Evolutionary conservation across 2,888 invertebrate genomes (phyloP), one percentile per base, ranked within the genome.

Genomic region (Anodontia alba): DNA sequence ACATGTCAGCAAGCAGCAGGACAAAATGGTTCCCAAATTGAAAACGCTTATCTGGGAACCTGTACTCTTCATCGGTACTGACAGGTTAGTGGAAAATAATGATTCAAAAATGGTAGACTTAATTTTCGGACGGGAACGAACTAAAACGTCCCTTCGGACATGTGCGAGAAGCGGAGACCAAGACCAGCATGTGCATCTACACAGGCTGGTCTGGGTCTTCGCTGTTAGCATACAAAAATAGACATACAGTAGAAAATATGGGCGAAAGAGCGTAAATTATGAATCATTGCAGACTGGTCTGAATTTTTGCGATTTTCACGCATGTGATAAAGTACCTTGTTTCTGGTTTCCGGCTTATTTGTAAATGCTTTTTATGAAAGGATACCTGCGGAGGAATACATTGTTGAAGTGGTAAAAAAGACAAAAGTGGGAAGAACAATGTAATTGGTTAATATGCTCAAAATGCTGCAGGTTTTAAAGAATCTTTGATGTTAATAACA

Each of bases 341-440:
- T 8, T 8, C 38, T 38, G 38, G 38, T 12, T 38, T 12, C 38
- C 38, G 38, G 38, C 12, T 38, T 38, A 38, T 62, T 62, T 62
- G 62, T 62, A 62, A 62, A 62, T 62, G 62, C 33, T 62, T 62
- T 62, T 29, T 33, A 17, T 62, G 62, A 62, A 33, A 17, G 23
- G 33, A 3, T 62, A 62, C 62, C 62, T 17, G 62, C 33, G 23
- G 62, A 62, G 62, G 23, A 20, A 33, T 62, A 62, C 62, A 62
- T 62, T 62, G 62, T 62, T 33, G 62, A 33, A 33, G 62, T 62
- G 62, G 62, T 62, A n/a, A 33, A 62, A 62, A 62, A 54, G 54
- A 54, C 54, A 26, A 54, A 54, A 7, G 29, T 8, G 17, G 33
- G 17, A 33, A 62, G 62, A 17, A 33, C 8, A 23, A 33, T 33